Evolutionary conservation across 2,113 vertebrate species (phyloP), one percentile per base, ranked within the genome.

Genomic region (Thunnus maccoyii): DNA sequence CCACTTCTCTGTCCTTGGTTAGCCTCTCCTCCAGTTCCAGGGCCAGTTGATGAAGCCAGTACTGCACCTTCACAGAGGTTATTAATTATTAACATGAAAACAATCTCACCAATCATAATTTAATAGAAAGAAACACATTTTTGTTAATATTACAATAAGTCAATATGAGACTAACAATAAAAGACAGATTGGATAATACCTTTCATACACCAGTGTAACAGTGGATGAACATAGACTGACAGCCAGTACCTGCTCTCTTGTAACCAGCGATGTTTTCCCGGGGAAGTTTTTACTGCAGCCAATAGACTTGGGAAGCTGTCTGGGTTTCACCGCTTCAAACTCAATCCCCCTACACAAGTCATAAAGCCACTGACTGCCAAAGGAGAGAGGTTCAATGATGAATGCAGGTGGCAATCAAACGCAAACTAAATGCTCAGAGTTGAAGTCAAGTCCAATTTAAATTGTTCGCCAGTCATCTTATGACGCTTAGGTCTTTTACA

Each of bases 201-300:
- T 46, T 51, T 46, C 4, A 36, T 30, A 25, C 25, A 14, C 44
- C 47, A 57, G 2, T 54, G 17, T 47, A 22, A 27, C 32, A 51
- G 1, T 1, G 16, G 30, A 44, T 15, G 12, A 62, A 25, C 41
- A 54, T 16, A 50, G 11, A 62, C 8, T 8, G 10, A 22, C 18
- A 15, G 55, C 0, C 63, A 82, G 10, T 88, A 99, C 98, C 96
- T 97, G 96, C 1, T 97, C 96, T 85, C 87, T 95, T 0, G 96
- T 97, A 75, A 92, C 91, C 83, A 99, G 92, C 2, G 97, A 96
- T 2, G 94, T 93, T 76, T 89, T 97, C 69, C 98, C 98, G 17
- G 94, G 94, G 74, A 99, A 99, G 87, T 96, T 98, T 91, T 99
- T 99, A 92, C 98, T 97, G 89, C 98, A 99, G 82, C 98, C 97